These are phyloP conservation scores for Camponotus pennsylvanicus DNA, from an alignment of 1,140 invertebrate species.

Conservation along the genomic window DNA sequence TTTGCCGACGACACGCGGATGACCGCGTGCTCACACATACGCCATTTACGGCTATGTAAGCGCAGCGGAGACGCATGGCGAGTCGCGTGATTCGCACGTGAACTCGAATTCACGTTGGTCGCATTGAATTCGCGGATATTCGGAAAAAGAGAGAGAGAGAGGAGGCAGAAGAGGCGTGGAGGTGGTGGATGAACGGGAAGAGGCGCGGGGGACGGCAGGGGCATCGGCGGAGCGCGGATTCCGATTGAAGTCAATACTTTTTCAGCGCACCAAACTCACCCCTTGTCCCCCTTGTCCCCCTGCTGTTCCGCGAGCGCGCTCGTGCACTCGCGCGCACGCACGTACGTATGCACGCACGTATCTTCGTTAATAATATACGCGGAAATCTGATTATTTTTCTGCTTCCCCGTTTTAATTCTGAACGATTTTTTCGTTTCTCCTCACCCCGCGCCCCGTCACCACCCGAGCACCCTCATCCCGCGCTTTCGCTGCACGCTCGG, in stretches of 20 bases:
- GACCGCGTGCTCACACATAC: conserved; percentile 13
- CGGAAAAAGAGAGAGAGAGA: conserved; percentile 16
- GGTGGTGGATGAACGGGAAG: conserved; percentile 9
- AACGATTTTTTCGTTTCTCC: conserved; percentile 75
- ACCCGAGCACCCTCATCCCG: conserved; percentile 60
- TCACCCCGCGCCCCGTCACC: conserved; percentile 37
- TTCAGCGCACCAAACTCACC: conserved; percentile 64
- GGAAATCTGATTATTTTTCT: conserved; percentile 86
- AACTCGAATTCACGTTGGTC: conserved; percentile 68
- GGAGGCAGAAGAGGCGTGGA: not conserved
- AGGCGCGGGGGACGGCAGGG: conserved; percentile 44
- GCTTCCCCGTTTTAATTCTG: conserved; percentile 84
- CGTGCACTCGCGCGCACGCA: conserved; percentile 15
- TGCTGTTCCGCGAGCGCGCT: not conserved
- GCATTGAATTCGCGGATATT: conserved; percentile 67
- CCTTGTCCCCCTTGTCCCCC: not conserved
- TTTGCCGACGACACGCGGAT: conserved; percentile 57
- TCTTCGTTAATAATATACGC: conserved; percentile 85
- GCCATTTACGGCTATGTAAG: not conserved
- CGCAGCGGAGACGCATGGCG: conserved; percentile 37
- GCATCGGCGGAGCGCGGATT: conserved; percentile 64
- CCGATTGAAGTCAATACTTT: conserved; percentile 84
- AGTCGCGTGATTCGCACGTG: conserved; percentile 69
- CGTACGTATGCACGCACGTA: conserved; percentile 50
- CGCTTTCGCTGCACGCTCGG: conserved; percentile 67